Evolutionary conservation across 2,113 vertebrate genomes (phyloP).

Genomic region (Cyanoramphus novaezelandiae): DNA sequence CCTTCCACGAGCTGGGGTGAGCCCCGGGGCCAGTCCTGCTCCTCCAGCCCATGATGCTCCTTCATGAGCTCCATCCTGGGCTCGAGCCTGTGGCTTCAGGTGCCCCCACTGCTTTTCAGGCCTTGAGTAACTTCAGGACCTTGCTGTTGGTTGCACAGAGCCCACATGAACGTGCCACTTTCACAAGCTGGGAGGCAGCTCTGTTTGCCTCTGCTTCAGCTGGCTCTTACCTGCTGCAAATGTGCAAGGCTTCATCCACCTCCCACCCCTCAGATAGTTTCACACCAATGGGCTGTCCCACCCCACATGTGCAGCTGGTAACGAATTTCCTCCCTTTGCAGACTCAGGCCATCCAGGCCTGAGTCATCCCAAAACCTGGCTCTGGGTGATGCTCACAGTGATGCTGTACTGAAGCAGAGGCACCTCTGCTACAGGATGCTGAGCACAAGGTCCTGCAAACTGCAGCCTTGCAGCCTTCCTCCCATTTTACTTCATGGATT

Average conservation of each 20-base stretch:
- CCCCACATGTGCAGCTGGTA: not conserved
- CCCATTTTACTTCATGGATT: not conserved
- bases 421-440: not conserved
- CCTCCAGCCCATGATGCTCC: not conserved
- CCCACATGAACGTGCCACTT: rapidly evolving
- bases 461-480: not conserved
- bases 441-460: not conserved
- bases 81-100: not conserved
- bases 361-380: not conserved
- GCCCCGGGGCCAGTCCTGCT: not conserved
- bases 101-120: not conserved
- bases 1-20: not conserved
- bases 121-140: not conserved
- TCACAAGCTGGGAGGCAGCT: not conserved
- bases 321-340: not conserved
- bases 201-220: not conserved
- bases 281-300: not conserved
- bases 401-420: not conserved
- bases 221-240: not conserved
- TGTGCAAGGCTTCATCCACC: rapidly evolving
- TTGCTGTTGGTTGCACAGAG: not conserved
- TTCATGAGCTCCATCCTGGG: rapidly evolving
- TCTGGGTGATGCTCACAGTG: not conserved
- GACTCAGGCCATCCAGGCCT: not conserved
- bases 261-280: rapidly evolving